Evolutionary conservation across 2,888 invertebrate species (phyloP).

Genomic region (Zaprionus lineosus): DNA sequence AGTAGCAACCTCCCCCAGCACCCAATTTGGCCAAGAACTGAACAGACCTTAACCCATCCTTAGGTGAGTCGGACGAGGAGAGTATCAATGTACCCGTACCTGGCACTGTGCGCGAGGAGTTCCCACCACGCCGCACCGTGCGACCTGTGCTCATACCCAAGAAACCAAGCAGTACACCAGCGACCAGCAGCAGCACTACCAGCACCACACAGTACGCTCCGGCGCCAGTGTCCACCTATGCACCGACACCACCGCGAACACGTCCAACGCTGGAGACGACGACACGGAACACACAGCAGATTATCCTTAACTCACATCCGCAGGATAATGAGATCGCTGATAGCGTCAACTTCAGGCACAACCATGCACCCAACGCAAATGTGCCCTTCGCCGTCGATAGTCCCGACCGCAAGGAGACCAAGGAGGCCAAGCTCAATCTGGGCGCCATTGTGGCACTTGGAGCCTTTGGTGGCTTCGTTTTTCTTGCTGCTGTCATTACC

Average conservation of each 20-base stretch:
- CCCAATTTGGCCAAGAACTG: neutral
- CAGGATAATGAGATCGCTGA: constrained; percentile 90
- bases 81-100: constrained; percentile 81
- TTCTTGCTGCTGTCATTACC: constrained; percentile 93
- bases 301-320: constrained; percentile 87
- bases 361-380: constrained; percentile 87
- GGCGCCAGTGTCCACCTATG: constrained; percentile 42
- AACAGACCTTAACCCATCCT: neutral
- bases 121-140: constrained; percentile 82
- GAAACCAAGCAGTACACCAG: constrained; percentile 80
- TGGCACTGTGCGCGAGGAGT: constrained; percentile 83
- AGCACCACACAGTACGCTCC: constrained; percentile 41
- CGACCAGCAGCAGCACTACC: constrained; percentile 30
- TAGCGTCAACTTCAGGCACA: constrained; percentile 84
- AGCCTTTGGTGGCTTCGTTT: constrained; percentile 95
- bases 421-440: constrained; percentile 88
- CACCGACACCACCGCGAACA: constrained; percentile 59
- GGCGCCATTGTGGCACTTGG: constrained; percentile 94
- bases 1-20: constrained; percentile 4
- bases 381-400: constrained; percentile 86
- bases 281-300: constrained; percentile 82
- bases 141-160: constrained; percentile 79
- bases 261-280: constrained; percentile 74
- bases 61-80: constrained; percentile 82
- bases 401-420: constrained; percentile 84